These are phyloP conservation scores for Podargus strigoides DNA, from an alignment of 2,797 vertebrate genomes.

Conservation along the genomic window DNA sequence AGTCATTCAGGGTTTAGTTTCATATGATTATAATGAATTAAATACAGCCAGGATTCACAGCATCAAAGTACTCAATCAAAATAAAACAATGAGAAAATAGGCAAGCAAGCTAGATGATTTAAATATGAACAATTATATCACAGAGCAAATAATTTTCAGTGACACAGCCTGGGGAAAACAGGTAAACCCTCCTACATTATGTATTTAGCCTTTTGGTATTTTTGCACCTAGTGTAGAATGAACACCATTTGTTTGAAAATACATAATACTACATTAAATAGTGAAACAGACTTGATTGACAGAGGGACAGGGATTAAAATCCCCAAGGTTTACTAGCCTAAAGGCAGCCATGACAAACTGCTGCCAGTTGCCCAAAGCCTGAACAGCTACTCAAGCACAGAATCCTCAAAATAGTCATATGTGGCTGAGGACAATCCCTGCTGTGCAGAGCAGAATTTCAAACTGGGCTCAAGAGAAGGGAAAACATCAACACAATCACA, in stretches of 20 bases:
- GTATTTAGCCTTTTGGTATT: not conserved
- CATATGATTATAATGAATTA: slow-evolving; percentile 41
- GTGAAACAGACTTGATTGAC: not conserved
- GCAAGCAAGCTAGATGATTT: not conserved
- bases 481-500: slow-evolving; percentile 58
- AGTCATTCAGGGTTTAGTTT: slow-evolving; percentile 4
- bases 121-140: not conserved
- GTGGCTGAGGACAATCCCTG: slow-evolving; percentile 40
- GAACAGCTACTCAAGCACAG: slow-evolving; percentile 2
- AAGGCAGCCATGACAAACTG: slow-evolving; percentile 43
- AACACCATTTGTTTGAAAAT: not conserved
- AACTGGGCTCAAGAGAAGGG: slow-evolving; percentile 47
- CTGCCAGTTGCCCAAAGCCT: slow-evolving; percentile 18
- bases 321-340: not conserved
- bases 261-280: not conserved
- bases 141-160: slow-evolving; percentile 6
- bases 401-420: slow-evolving; percentile 44
- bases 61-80: slow-evolving; percentile 18
- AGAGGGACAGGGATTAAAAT: slow-evolving; percentile 26
- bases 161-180: not conserved
- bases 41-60: slow-evolving; percentile 14
- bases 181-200: not conserved
- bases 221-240: not conserved
- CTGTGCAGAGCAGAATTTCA: slow-evolving; percentile 57
- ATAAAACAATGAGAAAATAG: not conserved